Base-by-base conservation (phyloP, 92 coral and sea anemone genomes). In the Siderastrea siderea region DNA sequence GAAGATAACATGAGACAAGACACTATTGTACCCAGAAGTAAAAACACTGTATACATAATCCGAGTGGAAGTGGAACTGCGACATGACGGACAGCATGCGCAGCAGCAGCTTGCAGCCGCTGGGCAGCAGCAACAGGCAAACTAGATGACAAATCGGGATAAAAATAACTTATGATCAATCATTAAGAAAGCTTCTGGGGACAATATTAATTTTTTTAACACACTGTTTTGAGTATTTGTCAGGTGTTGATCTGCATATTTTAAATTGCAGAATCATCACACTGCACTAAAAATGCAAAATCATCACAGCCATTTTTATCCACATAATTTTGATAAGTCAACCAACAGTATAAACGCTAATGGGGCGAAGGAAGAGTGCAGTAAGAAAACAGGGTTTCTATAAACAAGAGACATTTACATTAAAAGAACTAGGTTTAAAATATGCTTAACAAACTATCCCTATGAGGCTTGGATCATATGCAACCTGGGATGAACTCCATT, bases 121-220 rank as follows among this genome's bases (percentile, higher is more conserved):
- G 99, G 94, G 38, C 99, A 96, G 86, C 99, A 98, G 76, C 99
- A 98, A 73, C 99, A 98, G 7, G 98, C 99, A 60, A 95, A 95
- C 99, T 98, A 78, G 8, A 81, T 3, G 4, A 53, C 6, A 65
- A 51, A 63, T 15, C 57, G 44, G 53, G 11, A 52, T 13, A 1
- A 49, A 6, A 49, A 3, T 8, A 17, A 51, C 6, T 51, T 26
- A 26, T 26, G 38, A 26, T 26, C 38, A 26, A 26, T 26, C 38
- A 26, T 26, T 26, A 26, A 26, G 38, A 26, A 26, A 26, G 38
- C 38, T 26, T 26, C 38, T 26, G 38, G 38, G 38, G 38, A 26
- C 38, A 26, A 26, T 26, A 26, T 26, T 0, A 26, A 26, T 26
- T 26, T 26, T 26, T 26, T 26, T 26, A 26, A 26, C 38, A 26